Base-by-base conservation (phyloP, 2,797 vertebrate genomes). In the Sebastes cheni region DNA sequence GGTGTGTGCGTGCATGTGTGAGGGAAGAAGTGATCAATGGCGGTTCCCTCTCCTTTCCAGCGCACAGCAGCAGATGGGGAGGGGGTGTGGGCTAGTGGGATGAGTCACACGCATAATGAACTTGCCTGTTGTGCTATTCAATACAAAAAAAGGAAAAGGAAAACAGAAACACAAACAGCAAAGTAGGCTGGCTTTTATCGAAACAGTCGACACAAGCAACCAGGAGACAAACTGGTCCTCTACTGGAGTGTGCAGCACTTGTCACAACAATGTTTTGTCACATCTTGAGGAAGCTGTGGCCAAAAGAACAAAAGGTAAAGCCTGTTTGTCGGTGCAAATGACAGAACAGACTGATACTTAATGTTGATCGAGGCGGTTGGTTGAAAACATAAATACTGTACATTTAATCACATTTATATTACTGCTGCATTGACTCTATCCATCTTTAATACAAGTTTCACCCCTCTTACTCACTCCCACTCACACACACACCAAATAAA, bases 31-130 rank as follows among this genome's bases (percentile, higher is more conserved):
- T 95, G 95, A 96, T 96, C 95, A 95, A 96, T 96, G 95, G 92
- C 93, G 91, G 95, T 95, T 95, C 95, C 94, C 92, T 95, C 93
- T 95, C 90, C 91, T 92, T 93, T 96, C 94, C 95, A 95, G 95
- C 90, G 93, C 94, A 93, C 93, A 95, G 94, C 94, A 95, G 94
- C 95, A 94, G 93, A 95, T 93, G 94, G 93, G 94, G 93, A 94
- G 95, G 94, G 93, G 94, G 95, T 95, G 95, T 95, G 94, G 93
- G 95, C 94, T 93, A 94, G 94, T 90, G 91, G 90, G 94, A 96
- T 96, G 96, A 97, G 93, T 96, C 96, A 97, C 94, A 92, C 92
- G 93, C 92, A 95, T 95, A 95, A 95, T 95, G 94, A 95, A 95
- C 94, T 94, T 90, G 93, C 94, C 95, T 95, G 93, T 94, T 95